phyloP scores from a whole-genome alignment of 64 coral and sea anemone genomes.

The Pocillopora damicornis region DNA sequence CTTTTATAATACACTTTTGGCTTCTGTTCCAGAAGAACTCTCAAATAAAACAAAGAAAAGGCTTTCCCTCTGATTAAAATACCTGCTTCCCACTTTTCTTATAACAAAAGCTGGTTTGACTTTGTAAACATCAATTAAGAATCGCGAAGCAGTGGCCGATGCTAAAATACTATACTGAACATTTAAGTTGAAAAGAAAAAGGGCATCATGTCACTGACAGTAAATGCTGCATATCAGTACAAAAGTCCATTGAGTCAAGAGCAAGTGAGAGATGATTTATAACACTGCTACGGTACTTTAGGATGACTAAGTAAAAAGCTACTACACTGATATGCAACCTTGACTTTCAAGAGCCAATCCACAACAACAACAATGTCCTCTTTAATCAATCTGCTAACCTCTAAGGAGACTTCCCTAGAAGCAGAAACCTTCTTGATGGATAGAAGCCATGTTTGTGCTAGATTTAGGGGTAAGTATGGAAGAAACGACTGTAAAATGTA shows the following conservation, averaged over 20 bases:
- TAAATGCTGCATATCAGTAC: not conserved
- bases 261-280: not conserved
- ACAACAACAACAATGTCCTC: not conserved
- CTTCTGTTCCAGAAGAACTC: not conserved
- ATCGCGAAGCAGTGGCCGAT: not conserved
- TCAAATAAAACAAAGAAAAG: not conserved
- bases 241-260: not conserved
- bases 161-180: not conserved
- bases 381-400: not conserved
- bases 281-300: not conserved
- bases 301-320: slow-evolving; percentile 17
- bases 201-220: not conserved
- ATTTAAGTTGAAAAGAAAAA: not conserved
- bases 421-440: not conserved
- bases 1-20: not conserved
- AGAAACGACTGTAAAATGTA: slow-evolving; percentile 20
- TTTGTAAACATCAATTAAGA: not conserved
- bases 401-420: slow-evolving; percentile 1
- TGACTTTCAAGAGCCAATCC: not conserved
- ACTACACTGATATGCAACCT: not conserved
- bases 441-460: not conserved
- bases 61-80: slow-evolving; percentile 3
- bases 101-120: not conserved
- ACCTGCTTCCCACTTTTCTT: not conserved
- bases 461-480: not conserved